Evolutionary conservation across 2,888 invertebrate species (phyloP), one percentile per base, ranked within the genome.

Genomic region (Melanostoma mellinum): DNA sequence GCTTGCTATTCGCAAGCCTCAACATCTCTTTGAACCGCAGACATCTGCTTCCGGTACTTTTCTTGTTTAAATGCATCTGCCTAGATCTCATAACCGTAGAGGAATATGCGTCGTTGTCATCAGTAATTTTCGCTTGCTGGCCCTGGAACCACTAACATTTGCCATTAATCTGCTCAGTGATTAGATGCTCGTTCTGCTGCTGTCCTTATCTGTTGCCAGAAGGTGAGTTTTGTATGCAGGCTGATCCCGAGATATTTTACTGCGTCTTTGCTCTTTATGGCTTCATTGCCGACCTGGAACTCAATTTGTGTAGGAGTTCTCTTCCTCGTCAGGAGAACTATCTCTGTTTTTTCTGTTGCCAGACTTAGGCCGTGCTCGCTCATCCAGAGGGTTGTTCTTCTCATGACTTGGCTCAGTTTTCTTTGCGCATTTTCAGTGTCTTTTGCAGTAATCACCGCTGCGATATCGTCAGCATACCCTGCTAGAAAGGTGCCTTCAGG

Each of bases 81-180:
- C 50, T 32, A 20, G 20, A 20, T 20, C 20, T 20, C 20, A 20
- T 1, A 20, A 20, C 20, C 20, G 20, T 20, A 20, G 20, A 20
- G 20, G 20, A 20, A 1, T 20, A 20, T 20, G 20, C 20, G 20
- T 20, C n/a, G n/a, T n/a, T n/a, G n/a, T n/a, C n/a, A n/a, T n/a
- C n/a, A n/a, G n/a, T n/a, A n/a, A n/a, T 20, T 20, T 20, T 20
- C 1, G 20, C 20, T 20, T 20, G 20, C 20, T 20, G 20, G 20
- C 20, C 20, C 20, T 20, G 20, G 85, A 85, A 0, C 86, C 86
- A 1, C 74, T 61, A 32, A 75, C 65, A 80, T 87, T 87, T 20
- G 86, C 78, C 85, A 87, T 87, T 46, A 87, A 76, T 52, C 86
- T 74, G 33, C 69, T 72, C 6, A 87, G 67, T 20, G 67, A 40